A percentile compares a stretch with the other conserved stretches of the same genome.
Conservation (phyloP, 2,888 invertebrate genomes). For the Xylota sylvarum region DNA sequence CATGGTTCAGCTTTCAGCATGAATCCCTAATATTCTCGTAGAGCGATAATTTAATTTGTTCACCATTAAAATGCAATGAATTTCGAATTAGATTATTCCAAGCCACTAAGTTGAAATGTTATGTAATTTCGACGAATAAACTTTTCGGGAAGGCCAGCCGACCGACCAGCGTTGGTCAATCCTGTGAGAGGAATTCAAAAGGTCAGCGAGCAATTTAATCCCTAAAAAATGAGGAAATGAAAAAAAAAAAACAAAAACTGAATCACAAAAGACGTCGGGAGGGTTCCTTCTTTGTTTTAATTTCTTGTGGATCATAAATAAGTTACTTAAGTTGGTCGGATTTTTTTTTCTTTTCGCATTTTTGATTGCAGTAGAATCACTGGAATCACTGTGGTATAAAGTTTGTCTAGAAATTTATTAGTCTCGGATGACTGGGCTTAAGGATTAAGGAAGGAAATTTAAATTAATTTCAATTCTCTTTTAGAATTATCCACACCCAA, state of each 20-base stretch:
- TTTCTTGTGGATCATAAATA: conserved; percentile 16
- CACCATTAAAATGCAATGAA: conserved; percentile 60
- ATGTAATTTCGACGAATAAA: neutral
- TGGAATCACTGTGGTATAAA: neutral
- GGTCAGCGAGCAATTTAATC: neutral
- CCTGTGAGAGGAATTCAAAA: neutral
- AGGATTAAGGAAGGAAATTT: neutral
- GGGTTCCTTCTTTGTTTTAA: conserved; percentile 3
- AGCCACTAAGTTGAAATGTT: conserved; percentile 46
- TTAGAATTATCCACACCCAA: too few species aligned
- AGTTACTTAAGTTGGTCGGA: conserved; percentile 7
- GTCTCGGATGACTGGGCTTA: neutral
- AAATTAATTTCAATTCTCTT: conserved; percentile 5
- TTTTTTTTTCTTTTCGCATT: neutral
- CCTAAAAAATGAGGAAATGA: neutral
- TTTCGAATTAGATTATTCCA: conserved; percentile 58
- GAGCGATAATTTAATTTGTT: conserved; percentile 56
- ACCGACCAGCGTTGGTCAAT: neutral
- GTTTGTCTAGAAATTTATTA: conserved; percentile 28
- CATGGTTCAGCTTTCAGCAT: conserved; percentile 1
- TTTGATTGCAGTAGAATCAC: conserved; percentile 1
- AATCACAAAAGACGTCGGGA: neutral
- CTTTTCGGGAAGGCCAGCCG: neutral
- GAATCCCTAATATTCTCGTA: neutral
- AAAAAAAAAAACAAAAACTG: neutral